Evolutionary conservation across 1,140 invertebrate species (phyloP), one percentile per base, ranked within the genome.

Genomic region (Bathynomus jamesi): DNA sequence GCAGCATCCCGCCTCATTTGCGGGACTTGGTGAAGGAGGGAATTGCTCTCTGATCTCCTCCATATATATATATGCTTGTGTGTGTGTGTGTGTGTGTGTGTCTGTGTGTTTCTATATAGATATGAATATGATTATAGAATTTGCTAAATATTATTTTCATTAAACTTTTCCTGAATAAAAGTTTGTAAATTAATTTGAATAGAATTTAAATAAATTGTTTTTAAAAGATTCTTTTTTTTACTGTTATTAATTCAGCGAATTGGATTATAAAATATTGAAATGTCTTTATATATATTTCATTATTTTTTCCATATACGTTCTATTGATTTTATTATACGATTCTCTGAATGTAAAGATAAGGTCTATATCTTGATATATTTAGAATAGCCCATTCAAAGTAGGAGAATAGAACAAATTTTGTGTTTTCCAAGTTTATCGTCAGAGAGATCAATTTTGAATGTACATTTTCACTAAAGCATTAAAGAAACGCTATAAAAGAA

Each of bases 371-470:
- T 40, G 32, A 40, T 40, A 40, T 40, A 40, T 40, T 40, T 40
- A 40, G 17, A 40, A 40, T 40, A 40, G 32, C 32, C 32, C 32
- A 40, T 40, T 40, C 32, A 40, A 7, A 40, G 17, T 17, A 17
- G 21, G 40, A 53, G 40, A 53, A 53, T 53, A 53, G 5, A 53
- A 53, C 40, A 53, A 53, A 53, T 53, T 53, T 53, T 53, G 5
- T 21, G 40, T 53, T 53, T 53, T 53, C 40, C 21, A 53, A 73
- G 71, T 69, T 74, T 68, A 65, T 68, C 69, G 69, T 74, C 69
- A 74, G 64, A 68, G 29, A 74, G 67, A 74, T 68, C 72, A 69
- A 74, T 74, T 74, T 74, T 74, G 69, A 69, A 67, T 70, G 61
- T 70, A 67, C 72, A 60, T 5, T 27, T n/a, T 13, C 24, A 10